Evolutionary conservation across 1,140 invertebrate genomes (phyloP), one percentile per base, ranked within the genome.

Genomic region (Leptestheria dahalacensis): DNA sequence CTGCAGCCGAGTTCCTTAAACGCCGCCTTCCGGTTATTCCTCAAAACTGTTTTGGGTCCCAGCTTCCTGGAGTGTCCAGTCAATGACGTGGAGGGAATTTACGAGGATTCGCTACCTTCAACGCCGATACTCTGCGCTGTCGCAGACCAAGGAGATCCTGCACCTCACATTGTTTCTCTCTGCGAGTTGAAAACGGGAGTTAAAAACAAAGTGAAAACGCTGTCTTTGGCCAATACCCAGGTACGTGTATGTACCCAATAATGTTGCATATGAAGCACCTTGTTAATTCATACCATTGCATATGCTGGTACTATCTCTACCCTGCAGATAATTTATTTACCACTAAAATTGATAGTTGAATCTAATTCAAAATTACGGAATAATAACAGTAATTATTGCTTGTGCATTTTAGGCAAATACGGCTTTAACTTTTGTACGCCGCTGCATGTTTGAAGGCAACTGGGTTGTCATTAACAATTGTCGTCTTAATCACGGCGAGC

Each of bases 381-480:
- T n/a, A n/a, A n/a, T n/a, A n/a, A n/a, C n/a, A n/a, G n/a, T n/a
- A n/a, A n/a, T n/a, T n/a, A n/a, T n/a, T n/a, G n/a, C n/a, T n/a
- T n/a, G n/a, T n/a, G n/a, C n/a, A n/a, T n/a, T n/a, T n/a, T n/a
- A n/a, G n/a, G n/a, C n/a, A n/a, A n/a, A n/a, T n/a, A 50, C 24
- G 1, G 20, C 52, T 26, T 60, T 33, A 21, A 60, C 18, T 10
- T n/a, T 60, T 12, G 20, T 52, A 2, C 48, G 51, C 20, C 47
- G 58, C 23, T 60, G 58, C 33, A 49, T 52, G 18, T 48, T 33
- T 15, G 58, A 60, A 52, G 58, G 58, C 4, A 29, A 28, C 11
- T 60, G 58, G 58, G 58, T 49, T 3, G 48, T 60, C n/a, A 41
- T 60, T 1, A 48, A 60, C 10, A 60, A 60, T 33, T 18, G 41